Base-by-base conservation (phyloP, 2,888 invertebrate genomes). In the Molanna angustata region DNA sequence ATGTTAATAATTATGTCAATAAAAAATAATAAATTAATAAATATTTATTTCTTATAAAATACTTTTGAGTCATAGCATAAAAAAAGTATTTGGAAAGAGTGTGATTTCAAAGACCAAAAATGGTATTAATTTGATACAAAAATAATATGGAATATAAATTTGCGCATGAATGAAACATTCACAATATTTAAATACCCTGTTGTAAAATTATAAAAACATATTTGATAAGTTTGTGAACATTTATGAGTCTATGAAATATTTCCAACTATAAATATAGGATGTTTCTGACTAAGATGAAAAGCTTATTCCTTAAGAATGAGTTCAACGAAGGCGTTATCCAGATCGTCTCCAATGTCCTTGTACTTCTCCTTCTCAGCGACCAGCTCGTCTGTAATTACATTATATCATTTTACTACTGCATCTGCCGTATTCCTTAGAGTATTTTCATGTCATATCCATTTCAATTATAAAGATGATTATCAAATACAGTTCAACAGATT, bases 341-440 rank as follows among this genome's bases (percentile, higher is more conserved):
- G 85, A 79, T 98, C 98, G 86, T 98, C 98, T 83, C 96, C 96
- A 83, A 99, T 97, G 80, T 92, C 90, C 86, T 97, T 98, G 94
- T 96, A 98, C 76, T 95, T 94, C 83, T 98, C 97, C 86, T 98
- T 99, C 79, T 93, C 93, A 75, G 90, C 86, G 69, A 94, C 91
- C 73, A 94, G 86, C 74, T 94, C 93, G 86, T 94, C 94, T 94
- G 84, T 64, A 80, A 79, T 56, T 42, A 43, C 49, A 54, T n/a
- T n/a, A n/a, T n/a, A n/a, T n/a, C n/a, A n/a, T n/a, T n/a, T n/a
- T n/a, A n/a, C n/a, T n/a, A n/a, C n/a, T n/a, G 47, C 47, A 41
- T 49, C 16, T 55, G 17, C n/a, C n/a, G n/a, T n/a, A n/a, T n/a
- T n/a, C n/a, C n/a, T n/a, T n/a, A n/a, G n/a, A n/a, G n/a, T n/a